Evolutionary conservation across 2,797 vertebrate species (phyloP), one percentile per base, ranked within the genome.

Genomic region (Scarus forsteni): DNA sequence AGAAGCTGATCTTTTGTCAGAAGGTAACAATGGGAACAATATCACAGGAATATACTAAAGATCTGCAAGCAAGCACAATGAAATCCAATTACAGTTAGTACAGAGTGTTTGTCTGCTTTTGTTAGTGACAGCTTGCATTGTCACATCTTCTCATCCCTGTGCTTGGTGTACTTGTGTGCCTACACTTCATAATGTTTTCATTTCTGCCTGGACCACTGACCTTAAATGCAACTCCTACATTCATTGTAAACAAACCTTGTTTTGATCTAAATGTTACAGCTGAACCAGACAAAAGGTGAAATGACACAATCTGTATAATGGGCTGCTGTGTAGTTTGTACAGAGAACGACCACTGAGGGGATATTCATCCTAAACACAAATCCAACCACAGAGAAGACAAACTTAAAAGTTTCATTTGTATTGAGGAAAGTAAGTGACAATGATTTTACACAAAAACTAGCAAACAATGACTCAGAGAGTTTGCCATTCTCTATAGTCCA

Each of bases 41-140:
- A 64, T 65, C 44, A 70, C 40, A 54, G 40, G 66, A 60, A 76
- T 43, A 60, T 45, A 56, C 12, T 34, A 52, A 63, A 51, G 34
- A 67, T 60, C 39, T 18, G 56, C 51, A 36, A 48, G 43, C 35
- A 27, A 44, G 50, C 40, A 61, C 55, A 72, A 72, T 59, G 39
- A 69, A 77, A 78, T 81, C 55, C 46, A 73, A 75, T 81, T 72
- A 75, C 16, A 27, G 14, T n/a, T 14, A n/a, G 8, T 38, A 38
- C 10, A 15, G 15, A 14, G 51, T 36, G n/a, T 66, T 57, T 45
- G 36, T 63, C 16, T 65, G 59, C 49, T 49, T 66, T 55, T 76
- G 75, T 79, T 64, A 54, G 48, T 9, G 34, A 66, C 58, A 67
- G 58, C 16, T 16, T 34, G 59, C 50, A 49, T 42, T n/a, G 36